Evolutionary conservation across 2,888 invertebrate genomes (phyloP), one percentile per base, ranked within the genome.

Genomic region (Mythimna loreyi): DNA sequence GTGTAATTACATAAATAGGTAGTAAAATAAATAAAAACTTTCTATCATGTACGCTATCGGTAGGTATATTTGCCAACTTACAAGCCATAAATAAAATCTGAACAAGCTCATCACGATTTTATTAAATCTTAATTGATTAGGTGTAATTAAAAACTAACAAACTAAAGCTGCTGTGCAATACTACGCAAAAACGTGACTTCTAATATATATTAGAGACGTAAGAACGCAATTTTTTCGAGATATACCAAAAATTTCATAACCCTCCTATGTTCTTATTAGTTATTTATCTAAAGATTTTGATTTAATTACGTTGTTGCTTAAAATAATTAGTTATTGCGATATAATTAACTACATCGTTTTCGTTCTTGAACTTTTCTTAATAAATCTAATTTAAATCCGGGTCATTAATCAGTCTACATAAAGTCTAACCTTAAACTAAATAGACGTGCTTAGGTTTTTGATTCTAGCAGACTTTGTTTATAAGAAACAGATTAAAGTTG

Each of bases 71-170:
- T 72, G 47, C 64, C 11, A 73, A 71, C 23, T 7, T 30, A 43
- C 11, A 68, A 49, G 11, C 23, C 30, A 55, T 53, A 49, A 43
- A 74, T 74, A 73, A 56, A 56, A 45, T 5, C 47, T 25, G 47
- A 79, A 59, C 79, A 66, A 66, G 57, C 40, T 43, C n/a, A 52
- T 80, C 70, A 80, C 77, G 80, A 69, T 66, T 75, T 75, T 80
- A 69, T 77, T 9, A 62, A 66, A 66, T 62, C 25, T 52, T 59
- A 69, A 75, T 80, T 80, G 69, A 69, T 77, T 69, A 43, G 28
- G 65, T n/a, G n/a, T 80, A 75, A 75, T 77, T 80, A 80, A 65
- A 79, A 70, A 62, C 61, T 52, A 61, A 72, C 59, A 62, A 65
- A 79, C 23, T 55, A 2, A 50, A 50, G 65, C 50, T 65, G 66